A percentile compares a stretch with the other conserved stretches of the same genome.
These are phyloP conservation scores for Drosophila melanogaster DNA, from an alignment of 1,140 invertebrate species.

Conservation along the genomic window Release_6_plus_ISO1_MT NC_004354.4:19197001-19197500, in stretches of 20 bases:
- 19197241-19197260: constrained; percentile 23
- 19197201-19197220: too few species aligned
- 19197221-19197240: not conserved
- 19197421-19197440: constrained; percentile 32
- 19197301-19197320: constrained; percentile 46
- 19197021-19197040: not conserved
- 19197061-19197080: constrained; percentile 44
- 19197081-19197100: constrained; percentile 15
- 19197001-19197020: constrained; percentile 23
- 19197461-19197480: constrained; percentile 59
- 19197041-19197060: constrained; percentile 29
- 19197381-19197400: constrained; percentile 15
- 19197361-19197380: not conserved
- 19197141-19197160: not conserved
- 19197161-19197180: not conserved
- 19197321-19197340: constrained; percentile 21
- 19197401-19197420: constrained; percentile 15
- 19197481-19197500: constrained; percentile 38
- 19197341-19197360: not conserved
- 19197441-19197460: constrained; percentile 76
- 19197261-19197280: constrained; percentile 13
- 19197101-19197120: constrained; percentile 1
- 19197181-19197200: not conserved
- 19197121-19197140: not conserved
- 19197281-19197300: constrained; percentile 29